These are phyloP conservation scores for Ascaphus truei DNA, from an alignment of 2,113 vertebrate genomes.

Conservation along the genomic window DNA sequence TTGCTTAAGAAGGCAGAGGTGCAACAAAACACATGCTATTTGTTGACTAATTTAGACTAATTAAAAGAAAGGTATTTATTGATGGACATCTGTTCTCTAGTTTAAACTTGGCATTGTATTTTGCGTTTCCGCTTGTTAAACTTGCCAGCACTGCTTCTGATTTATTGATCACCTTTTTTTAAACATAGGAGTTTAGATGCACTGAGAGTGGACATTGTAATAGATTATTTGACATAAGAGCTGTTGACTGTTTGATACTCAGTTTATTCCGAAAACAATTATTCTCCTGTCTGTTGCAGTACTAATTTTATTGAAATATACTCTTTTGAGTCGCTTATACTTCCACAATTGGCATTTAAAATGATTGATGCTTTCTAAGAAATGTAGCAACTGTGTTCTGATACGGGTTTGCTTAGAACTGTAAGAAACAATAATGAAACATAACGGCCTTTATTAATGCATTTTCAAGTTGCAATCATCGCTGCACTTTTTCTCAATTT, in stretches of 20 bases:
- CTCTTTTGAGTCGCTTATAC: not conserved
- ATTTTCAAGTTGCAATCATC: not conserved
- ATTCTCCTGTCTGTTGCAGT: not conserved
- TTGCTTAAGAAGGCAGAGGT: too few relatives aligned
- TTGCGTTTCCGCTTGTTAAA: too few relatives aligned
- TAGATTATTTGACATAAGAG: not conserved
- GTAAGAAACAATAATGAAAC: not conserved
- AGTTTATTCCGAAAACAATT: not conserved
- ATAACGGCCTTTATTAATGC: not conserved
- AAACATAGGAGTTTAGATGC: not conserved
- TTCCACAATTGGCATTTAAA: not conserved
- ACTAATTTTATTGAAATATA: not conserved
- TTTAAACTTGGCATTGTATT: not conserved
- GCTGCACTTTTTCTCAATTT: not conserved
- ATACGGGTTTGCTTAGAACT: not conserved
- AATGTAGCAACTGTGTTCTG: not conserved
- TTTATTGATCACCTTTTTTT: too few relatives aligned
- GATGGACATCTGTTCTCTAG: not conserved
- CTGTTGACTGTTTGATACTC: not conserved
- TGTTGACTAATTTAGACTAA: too few relatives aligned
- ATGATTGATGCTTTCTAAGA: not conserved
- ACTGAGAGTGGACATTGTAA: not conserved
- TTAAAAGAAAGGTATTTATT: not conserved
- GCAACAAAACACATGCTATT: too few relatives aligned
- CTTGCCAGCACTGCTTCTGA: too few relatives aligned